Base-by-base conservation (phyloP, 2,797 vertebrate genomes). In the Holocentrus rufus region DNA sequence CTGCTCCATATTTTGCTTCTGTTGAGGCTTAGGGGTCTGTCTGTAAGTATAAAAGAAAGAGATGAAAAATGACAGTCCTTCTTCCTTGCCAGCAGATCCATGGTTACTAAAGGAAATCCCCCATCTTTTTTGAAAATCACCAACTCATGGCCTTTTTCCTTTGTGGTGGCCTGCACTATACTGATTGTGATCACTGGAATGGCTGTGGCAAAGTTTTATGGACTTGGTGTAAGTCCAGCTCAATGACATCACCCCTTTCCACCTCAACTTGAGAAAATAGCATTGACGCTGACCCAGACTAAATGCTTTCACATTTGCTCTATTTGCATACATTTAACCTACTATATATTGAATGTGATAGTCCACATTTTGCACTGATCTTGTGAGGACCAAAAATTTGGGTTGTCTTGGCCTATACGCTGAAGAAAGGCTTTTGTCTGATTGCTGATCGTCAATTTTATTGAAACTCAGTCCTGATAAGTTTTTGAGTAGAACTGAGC, bases 61-160 rank as follows among this genome's bases (percentile, higher is more conserved):
- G 39, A 60, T 46, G 30, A 61, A 5, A 36, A 17, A 74, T 31
- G 3, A 50, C 55, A 49, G 46, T 60, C 22, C 20, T 46, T 25
- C 72, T 55, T 74, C 57, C 14, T 52, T 50, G 60, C 34, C 61
- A 70, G 50, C 46, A 10, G 23, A 57, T 65, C 52, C 42, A 69
- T 69, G 58, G 34, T 46, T 76, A 25, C 34, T 44, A 23, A 27
- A 22, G 67, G 61, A 55, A 75, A 63, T 47, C 25, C 34, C 30
- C 66, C 34, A 50, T 46, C 11, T 47, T 47, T n/a, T 49, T 8
- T 66, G 44, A 70, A 73, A 65, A 49, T 2, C 18, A 17, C 8
- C 18, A 65, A 59, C 42, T 57, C 56, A 72, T 69, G 5, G 23
- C 11, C 15, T 39, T 17, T 58, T 74, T 1, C 1, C 2, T 63